phyloP scores from a whole-genome alignment of 2,888 invertebrate genomes.

The Agrochola lychnidis region DNA sequence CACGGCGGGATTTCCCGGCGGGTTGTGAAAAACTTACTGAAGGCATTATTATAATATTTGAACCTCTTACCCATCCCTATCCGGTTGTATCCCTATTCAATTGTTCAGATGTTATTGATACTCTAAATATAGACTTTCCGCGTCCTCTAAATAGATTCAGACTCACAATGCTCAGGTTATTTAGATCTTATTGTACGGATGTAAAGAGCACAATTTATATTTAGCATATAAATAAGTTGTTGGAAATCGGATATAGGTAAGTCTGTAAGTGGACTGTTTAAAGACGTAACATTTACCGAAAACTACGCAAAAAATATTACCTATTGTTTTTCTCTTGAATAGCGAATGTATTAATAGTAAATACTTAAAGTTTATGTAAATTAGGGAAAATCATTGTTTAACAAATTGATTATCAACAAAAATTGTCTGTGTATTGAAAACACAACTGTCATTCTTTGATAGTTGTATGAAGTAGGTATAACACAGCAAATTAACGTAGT shows the following conservation, averaged over 20 bases:
- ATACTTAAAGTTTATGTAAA: too few relatives aligned
- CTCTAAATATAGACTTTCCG: slow-evolving; percentile 2
- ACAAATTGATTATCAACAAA: too few relatives aligned
- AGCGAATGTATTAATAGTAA: too few relatives aligned
- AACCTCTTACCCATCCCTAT: slow-evolving; percentile 4
- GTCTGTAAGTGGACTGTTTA: not conserved
- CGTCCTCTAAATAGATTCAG: not conserved
- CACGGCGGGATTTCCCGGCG: not conserved
- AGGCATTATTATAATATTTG: not conserved
- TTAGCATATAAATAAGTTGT: not conserved
- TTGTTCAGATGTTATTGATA: not conserved
- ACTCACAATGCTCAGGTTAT: slow-evolving; percentile 3
- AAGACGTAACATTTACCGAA: too few relatives aligned
- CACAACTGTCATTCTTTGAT: too few relatives aligned
- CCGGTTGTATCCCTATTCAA: not conserved
- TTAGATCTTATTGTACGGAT: not conserved
- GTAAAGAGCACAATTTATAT: too few relatives aligned
- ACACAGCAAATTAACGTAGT: too few relatives aligned
- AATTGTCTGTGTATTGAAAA: too few relatives aligned
- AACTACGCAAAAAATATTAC: too few relatives aligned
- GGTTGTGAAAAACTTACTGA: not conserved
- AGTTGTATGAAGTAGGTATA: too few relatives aligned
- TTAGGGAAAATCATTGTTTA: too few relatives aligned
- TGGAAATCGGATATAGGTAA: not conserved
- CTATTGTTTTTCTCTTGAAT: too few relatives aligned